These are phyloP conservation scores for Sisyra terminalis DNA, from an alignment of 2,888 invertebrate species.

Conservation along the genomic window DNA sequence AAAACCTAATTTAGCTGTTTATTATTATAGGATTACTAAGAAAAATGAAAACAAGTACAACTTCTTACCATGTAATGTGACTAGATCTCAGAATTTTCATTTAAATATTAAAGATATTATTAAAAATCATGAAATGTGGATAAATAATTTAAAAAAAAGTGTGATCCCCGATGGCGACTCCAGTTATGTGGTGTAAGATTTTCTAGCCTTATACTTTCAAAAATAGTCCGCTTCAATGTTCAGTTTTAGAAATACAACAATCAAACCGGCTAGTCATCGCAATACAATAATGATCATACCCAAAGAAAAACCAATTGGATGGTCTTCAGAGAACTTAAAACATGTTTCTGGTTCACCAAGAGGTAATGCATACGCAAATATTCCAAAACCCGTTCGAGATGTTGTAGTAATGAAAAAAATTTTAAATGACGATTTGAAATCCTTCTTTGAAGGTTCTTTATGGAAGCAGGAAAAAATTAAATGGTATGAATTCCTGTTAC, in stretches of 20 bases:
- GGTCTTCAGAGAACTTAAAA: background rate
- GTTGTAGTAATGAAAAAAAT: conserved; percentile 4
- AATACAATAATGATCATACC: background rate
- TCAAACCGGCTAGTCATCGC: conserved; percentile 7
- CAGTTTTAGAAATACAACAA: background rate
- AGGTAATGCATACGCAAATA: background rate
- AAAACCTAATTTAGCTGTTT: too few species aligned
- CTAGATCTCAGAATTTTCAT: too few species aligned
- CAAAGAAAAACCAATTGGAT: background rate
- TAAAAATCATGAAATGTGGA: conserved; percentile 7
- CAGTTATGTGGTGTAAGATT: too few species aligned
- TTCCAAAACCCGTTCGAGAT: conserved; percentile 3
- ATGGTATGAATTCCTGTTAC: conserved; percentile 1
- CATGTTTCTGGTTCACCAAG: background rate
- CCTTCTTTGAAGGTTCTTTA: conserved; percentile 5
- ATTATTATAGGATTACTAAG: too few species aligned
- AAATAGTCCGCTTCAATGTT: too few species aligned
- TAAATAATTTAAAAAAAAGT: background rate
- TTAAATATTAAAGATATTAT: conserved; percentile 5
- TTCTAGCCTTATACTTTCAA: too few species aligned
- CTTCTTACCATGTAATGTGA: too few species aligned
- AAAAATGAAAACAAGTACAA: too few species aligned
- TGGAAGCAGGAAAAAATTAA: conserved; percentile 7
- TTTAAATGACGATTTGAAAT: conserved; percentile 4
- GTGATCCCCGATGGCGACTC: too few species aligned